phyloP scores from a whole-genome alignment of 2,113 vertebrate genomes.

The Perognathus longimembris region DNA sequence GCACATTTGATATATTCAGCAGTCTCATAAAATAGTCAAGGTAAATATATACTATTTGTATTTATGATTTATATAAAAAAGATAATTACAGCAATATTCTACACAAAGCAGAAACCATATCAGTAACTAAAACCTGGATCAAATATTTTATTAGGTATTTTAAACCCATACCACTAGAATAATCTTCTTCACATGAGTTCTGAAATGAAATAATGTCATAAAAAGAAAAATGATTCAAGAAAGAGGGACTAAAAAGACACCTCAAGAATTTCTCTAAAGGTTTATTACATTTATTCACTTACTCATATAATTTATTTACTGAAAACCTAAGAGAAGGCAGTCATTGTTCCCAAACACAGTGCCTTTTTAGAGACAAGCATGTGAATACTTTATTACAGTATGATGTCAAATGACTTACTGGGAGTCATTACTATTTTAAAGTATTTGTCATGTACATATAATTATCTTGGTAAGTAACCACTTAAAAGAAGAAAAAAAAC shows the following conservation, averaged over 20 bases:
- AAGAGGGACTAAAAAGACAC: constrained; percentile 30
- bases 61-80: constrained; percentile 19
- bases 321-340: neutral
- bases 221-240: constrained; percentile 35
- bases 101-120: neutral
- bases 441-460: constrained; percentile 45
- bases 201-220: neutral
- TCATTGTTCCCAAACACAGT: neutral
- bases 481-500: constrained; percentile 46
- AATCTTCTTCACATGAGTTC: constrained; percentile 14
- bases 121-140: neutral
- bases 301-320: neutral
- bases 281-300: neutral
- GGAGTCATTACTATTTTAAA: constrained; percentile 39
- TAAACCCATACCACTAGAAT: neutral
- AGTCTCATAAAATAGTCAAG: neutral
- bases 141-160: constrained; percentile 19
- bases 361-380: neutral
- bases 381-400: neutral
- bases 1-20: constrained; percentile 18
- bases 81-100: constrained; percentile 34
- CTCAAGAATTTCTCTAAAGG: constrained; percentile 6
- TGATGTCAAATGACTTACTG: neutral
- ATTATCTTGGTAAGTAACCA: constrained; percentile 33
- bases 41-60: neutral